These are phyloP conservation scores for Parapristionchus giblindavisi DNA, from an alignment of 2,888 invertebrate genomes.

Conservation along the genomic window DNA sequence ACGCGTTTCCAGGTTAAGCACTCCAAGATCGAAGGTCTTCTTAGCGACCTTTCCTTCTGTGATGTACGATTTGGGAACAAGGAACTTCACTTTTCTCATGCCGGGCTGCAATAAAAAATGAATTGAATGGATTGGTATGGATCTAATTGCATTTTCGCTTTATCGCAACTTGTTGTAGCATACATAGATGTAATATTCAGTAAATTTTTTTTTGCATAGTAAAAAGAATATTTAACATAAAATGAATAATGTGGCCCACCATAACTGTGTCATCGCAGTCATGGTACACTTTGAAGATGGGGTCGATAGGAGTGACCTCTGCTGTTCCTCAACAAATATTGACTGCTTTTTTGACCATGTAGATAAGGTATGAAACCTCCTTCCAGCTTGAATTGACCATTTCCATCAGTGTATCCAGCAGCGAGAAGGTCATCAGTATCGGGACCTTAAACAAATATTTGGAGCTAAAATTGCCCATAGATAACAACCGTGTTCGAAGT, in stretches of 20 bases:
- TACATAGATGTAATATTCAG: background rate
- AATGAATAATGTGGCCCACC: constrained; percentile 54
- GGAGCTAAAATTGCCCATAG: too few relatives aligned
- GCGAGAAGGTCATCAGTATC: constrained; percentile 57
- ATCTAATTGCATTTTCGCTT: too few relatives aligned
- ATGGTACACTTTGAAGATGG: constrained; percentile 55
- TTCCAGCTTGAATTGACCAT: constrained; percentile 46
- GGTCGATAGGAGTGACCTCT: constrained; percentile 55
- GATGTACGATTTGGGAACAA: background rate
- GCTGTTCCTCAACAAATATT: constrained; percentile 46
- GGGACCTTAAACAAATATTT: too few relatives aligned
- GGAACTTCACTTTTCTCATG: background rate
- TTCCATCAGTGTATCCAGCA: constrained; percentile 51
- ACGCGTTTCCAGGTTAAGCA: constrained; percentile 53
- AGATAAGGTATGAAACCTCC: constrained; percentile 38
- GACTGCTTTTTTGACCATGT: background rate
- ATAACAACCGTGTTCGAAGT: too few relatives aligned
- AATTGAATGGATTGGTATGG: too few relatives aligned
- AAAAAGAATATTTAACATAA: background rate
- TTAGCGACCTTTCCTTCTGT: background rate
- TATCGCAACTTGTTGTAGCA: background rate
- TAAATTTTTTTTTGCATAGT: too few relatives aligned
- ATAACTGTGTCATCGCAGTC: too few relatives aligned
- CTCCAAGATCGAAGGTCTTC: constrained; percentile 38
- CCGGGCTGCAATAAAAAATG: background rate